These are phyloP conservation scores for Nephrotoma appendiculata DNA, from an alignment of 2,888 invertebrate genomes.

Conservation along the genomic window DNA sequence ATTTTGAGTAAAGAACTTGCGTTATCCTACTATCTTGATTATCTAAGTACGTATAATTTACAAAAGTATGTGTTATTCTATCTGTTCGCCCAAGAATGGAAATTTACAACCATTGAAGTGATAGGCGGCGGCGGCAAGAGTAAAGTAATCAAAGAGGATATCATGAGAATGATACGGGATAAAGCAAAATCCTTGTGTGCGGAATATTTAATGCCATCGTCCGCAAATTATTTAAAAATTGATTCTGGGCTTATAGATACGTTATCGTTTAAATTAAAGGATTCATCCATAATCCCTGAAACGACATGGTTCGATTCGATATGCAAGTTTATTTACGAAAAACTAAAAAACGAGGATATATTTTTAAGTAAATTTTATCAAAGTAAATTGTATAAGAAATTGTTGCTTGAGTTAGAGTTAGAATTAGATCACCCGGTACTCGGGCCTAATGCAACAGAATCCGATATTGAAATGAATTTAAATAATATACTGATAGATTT, in stretches of 20 bases:
- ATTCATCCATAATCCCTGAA: conserved; percentile 13
- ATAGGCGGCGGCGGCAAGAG: background rate
- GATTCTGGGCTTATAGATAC: conserved; percentile 16
- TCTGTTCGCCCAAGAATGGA: conserved; percentile 17
- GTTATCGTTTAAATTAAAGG: conserved; percentile 15
- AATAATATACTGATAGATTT: background rate
- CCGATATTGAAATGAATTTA: conserved; percentile 7
- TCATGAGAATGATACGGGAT: conserved; percentile 13
- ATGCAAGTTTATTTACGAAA: conserved; percentile 17
- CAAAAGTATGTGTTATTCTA: conserved; percentile 19
- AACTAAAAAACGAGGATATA: conserved; percentile 17
- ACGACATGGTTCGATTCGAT: conserved; percentile 17
- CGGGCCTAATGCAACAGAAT: conserved; percentile 9
- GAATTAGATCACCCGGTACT: conserved; percentile 9
- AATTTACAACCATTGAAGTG: conserved; percentile 8
- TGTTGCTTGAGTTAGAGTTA: conserved; percentile 15
- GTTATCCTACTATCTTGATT: conserved; percentile 17
- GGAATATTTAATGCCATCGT: conserved; percentile 14
- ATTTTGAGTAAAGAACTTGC: conserved; percentile 17
- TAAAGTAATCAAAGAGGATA: conserved; percentile 13
- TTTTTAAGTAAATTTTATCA: conserved; percentile 17
- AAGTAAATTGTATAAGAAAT: conserved; percentile 15
- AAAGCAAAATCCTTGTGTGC: conserved; percentile 14
- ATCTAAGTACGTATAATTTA: conserved; percentile 15
- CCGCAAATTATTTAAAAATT: conserved; percentile 14